A percentile compares a stretch with the other conserved stretches of the same genome.
Evolutionary conservation across 2,113 vertebrate species (phyloP).

Genomic region (Nansenia antarctica): DNA sequence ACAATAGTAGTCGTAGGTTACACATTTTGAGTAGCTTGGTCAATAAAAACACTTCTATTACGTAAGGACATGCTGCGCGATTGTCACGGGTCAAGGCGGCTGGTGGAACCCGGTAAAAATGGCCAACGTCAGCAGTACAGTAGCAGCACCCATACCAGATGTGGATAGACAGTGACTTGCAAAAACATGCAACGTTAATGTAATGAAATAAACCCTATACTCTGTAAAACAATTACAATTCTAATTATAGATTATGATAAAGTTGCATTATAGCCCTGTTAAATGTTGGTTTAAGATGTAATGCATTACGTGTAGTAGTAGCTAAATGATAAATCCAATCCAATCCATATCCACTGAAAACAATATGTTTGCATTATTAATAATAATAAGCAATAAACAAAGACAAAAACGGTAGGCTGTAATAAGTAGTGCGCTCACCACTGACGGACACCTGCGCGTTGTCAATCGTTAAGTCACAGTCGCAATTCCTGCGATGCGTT

Average conservation of each 20-base stretch:
- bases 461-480: background rate
- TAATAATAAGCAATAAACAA: background rate
- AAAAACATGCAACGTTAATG: background rate
- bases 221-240: background rate
- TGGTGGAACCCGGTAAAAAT: background rate
- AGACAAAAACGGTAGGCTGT: background rate
- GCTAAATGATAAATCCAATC: background rate
- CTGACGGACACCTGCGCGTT: background rate
- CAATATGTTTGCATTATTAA: background rate
- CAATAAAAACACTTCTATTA: too few species aligned
- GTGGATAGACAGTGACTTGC: slow-evolving; percentile 1
- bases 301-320: background rate
- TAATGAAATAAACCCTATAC: background rate
- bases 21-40: too few species aligned
- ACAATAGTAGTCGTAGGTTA: too few species aligned
- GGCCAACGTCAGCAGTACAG: background rate
- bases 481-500: background rate
- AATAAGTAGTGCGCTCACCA: background rate
- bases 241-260: too few species aligned
- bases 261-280: too few species aligned
- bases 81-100: too few species aligned
- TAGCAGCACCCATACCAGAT: background rate
- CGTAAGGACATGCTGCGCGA: too few species aligned
- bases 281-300: too few species aligned
- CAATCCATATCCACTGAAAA: background rate